Evolutionary conservation across 2,797 vertebrate species (phyloP).

Genomic region (Serranus cabrilla): DNA sequence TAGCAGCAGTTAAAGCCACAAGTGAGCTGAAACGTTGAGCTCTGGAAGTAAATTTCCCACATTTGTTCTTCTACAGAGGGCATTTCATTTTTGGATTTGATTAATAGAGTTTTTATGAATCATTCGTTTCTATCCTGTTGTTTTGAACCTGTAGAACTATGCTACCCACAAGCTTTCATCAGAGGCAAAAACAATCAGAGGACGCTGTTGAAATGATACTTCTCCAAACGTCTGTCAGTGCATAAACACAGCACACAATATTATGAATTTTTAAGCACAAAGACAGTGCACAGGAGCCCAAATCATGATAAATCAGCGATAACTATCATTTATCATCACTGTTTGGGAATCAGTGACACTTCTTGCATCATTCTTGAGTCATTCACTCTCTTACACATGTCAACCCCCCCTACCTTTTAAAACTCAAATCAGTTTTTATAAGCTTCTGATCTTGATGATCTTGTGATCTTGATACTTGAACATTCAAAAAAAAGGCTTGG

Average conservation of each 20-base stretch:
- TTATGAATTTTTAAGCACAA: neutral
- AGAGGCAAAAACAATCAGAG: neutral
- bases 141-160: neutral
- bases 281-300: neutral
- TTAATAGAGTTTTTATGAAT: conserved; percentile 1
- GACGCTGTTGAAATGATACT: neutral
- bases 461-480: neutral
- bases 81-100: neutral
- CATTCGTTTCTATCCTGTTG: no score
- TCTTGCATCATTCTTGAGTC: conserved; percentile 53
- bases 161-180: accelerated
- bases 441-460: conserved; percentile 32
- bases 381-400: conserved; percentile 5
- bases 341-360: conserved; percentile 10
- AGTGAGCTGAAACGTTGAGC: conserved; percentile 37
- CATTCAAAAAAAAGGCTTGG: neutral
- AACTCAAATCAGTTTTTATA: conserved; percentile 12
- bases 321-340: neutral
- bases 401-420: neutral
- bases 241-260: neutral
- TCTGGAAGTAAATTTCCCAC: conserved; percentile 42
- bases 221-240: neutral
- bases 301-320: neutral
- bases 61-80: neutral
- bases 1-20: conserved; percentile 17